phyloP scores from a whole-genome alignment of 2,797 vertebrate genomes.

The Macroramphosus scolopax region DNA sequence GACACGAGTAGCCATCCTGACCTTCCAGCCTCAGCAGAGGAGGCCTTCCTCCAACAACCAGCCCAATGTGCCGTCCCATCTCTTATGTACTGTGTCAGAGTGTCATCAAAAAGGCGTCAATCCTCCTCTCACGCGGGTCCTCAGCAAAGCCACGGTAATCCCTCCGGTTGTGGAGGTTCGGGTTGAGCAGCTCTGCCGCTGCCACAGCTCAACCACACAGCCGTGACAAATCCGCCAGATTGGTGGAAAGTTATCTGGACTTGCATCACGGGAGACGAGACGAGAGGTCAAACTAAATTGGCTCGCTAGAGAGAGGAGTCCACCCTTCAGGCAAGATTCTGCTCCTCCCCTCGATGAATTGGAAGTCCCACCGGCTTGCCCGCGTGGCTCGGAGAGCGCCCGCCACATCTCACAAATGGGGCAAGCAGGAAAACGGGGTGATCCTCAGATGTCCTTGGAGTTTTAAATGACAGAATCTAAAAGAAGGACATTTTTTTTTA shows the following conservation, averaged over 20 bases:
- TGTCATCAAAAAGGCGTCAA: conserved; percentile 34
- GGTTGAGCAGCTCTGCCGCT: conserved; percentile 52
- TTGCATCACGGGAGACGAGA: conserved; percentile 39
- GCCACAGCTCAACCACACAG: conserved; percentile 46
- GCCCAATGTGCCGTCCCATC: conserved; percentile 33
- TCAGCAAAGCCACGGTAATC: conserved; percentile 48
- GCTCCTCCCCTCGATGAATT: conserved; percentile 52
- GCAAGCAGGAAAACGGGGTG: conserved; percentile 48
- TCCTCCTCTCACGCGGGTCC: conserved; percentile 31
- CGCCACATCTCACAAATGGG: conserved; percentile 49
- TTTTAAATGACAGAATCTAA: conserved; percentile 44
- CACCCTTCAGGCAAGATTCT: conserved; percentile 53
- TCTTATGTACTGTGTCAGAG: too few relatives aligned
- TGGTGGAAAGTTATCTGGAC: conserved; percentile 69
- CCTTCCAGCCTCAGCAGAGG: conserved; percentile 11
- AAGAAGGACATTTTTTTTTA: conserved; percentile 8
- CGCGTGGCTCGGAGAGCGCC: conserved; percentile 28
- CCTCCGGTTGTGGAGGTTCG: conserved; percentile 56
- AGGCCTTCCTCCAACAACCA: conserved; percentile 2
- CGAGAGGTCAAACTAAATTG: conserved; percentile 64
- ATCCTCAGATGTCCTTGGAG: conserved; percentile 54
- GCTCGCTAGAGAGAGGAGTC: conserved; percentile 63
- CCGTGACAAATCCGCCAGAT: conserved; percentile 71
- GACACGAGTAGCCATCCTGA: conserved; percentile 15
- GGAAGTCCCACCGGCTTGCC: conserved; percentile 52